Evolutionary conservation across 2,888 invertebrate genomes (phyloP).

Genomic region (Polydrusus pterygomalis): DNA sequence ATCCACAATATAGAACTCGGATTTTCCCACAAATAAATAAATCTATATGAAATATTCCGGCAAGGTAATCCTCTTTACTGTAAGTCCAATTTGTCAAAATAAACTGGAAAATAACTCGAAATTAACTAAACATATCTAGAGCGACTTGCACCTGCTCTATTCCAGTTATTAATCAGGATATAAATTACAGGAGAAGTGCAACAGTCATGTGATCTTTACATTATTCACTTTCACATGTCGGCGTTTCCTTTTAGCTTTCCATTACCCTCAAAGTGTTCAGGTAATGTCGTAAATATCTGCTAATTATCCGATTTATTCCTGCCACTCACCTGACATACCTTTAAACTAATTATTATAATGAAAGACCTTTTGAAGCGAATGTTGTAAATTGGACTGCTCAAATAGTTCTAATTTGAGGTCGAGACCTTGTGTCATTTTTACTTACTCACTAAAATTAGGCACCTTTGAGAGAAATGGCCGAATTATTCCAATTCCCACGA

Average conservation of each 20-base stretch:
- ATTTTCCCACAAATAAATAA: constrained; percentile 49
- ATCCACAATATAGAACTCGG: neutral
- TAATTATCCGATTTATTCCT: constrained; percentile 44
- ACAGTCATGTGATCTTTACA: constrained; percentile 19
- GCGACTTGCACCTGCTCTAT: constrained; percentile 11
- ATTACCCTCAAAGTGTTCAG: constrained; percentile 39
- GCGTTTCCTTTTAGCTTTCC: constrained; percentile 33
- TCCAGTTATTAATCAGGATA: constrained; percentile 31
- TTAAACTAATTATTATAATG: too few relatives aligned
- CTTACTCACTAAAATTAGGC: too few relatives aligned
- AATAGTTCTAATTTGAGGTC: too few relatives aligned
- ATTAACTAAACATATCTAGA: constrained; percentile 35
- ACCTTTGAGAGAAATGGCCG: too few relatives aligned
- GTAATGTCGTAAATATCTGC: constrained; percentile 39
- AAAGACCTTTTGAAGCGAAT: neutral
- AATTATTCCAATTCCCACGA: too few relatives aligned
- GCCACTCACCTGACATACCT: constrained; percentile 40
- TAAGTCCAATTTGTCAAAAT: constrained; percentile 45
- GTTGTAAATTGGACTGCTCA: too few relatives aligned
- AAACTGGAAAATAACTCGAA: constrained; percentile 33
- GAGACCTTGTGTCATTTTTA: too few relatives aligned
- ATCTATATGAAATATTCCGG: constrained; percentile 23
- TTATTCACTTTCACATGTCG: constrained; percentile 27
- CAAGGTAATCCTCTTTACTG: constrained; percentile 42
- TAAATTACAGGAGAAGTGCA: constrained; percentile 25